Base-by-base conservation (phyloP, 2,797 vertebrate genomes). In the Loriculus beryllinus region DNA sequence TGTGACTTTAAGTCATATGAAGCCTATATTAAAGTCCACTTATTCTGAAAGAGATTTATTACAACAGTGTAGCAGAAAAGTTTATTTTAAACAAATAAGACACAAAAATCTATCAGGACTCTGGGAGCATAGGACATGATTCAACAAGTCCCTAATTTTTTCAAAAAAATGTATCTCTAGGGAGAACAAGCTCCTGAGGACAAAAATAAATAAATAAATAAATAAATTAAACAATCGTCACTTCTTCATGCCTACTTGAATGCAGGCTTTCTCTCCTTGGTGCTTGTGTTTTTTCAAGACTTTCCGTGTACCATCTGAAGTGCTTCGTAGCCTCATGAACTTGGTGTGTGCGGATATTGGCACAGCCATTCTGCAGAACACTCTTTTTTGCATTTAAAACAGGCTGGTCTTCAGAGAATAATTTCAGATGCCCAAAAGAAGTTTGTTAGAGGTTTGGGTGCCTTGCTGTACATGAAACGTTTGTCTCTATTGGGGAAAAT, bases 31-130 rank as follows among this genome's bases (percentile, higher is more conserved):
- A 91, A 75, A 88, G 81, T 63, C 21, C 17, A 22, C 21, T 86
- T 79, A 71, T 62, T 93, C 43, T 67, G 42, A 52, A 83, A 54
- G 40, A 64, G 29, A 75, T 90, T 86, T 81, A 40, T 86, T 90
- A 47, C 21, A 90, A n/a, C 35, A 69, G 13, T 29, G 63, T 42
- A 84, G n/a, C 70, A 84, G 57, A 92, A 65, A 23, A 68, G 25
- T 87, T 91, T 78, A 72, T 86, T 96, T 95, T 65, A 47, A 90
- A 51, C 37, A 77, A 91, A 56, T 63, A 67, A 72, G n/a, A 62
- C 45, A 82, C 40, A 59, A 92, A 94, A 86, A 4, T 16, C 7
- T 40, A 15, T 72, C 62, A 64, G n/a, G 45, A 75, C 10, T 75
- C 48, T 68, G 33, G 43, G n/a, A 75, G 37, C 20, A 19, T 20